Base-by-base conservation (phyloP, 1,140 invertebrate species). In the Drosophila sturtevanti region DNA sequence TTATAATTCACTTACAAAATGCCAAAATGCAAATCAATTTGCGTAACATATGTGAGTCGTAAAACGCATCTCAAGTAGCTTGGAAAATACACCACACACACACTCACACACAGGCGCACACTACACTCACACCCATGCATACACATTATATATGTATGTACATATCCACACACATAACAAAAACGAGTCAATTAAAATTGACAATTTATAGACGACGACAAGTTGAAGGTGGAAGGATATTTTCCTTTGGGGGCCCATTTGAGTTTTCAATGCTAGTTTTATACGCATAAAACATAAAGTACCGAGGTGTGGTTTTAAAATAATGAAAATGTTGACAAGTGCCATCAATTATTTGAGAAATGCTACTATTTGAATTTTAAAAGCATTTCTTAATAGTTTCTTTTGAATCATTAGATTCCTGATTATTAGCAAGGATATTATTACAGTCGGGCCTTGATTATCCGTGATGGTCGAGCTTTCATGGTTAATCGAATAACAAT, bases 181-280 rank as follows among this genome's bases (percentile, higher is more conserved):
- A 64, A 76, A 34, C 54, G 70, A 77, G 75, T 77, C 73, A 77
- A 77, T 77, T 77, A 71, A 71, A 77, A 77, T 77, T 61, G 67
- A 58, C 73, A 66, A 52, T 77, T 63, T 71, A 63, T 55, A 71
- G 16, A 48, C 18, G 41, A 21, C 16, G 41, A 48, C 41, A 48
- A 48, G 16, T 16, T 21, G 18, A 21, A 48, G 18, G 10, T 10
- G 16, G 9, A 18, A 21, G 7, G 16, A 48, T 48, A 48, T 18
- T 21, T 21, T 9, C 41, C 11, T 48, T 48, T 48, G 21, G 16
- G 16, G 16, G 18, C 16, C 41, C 16, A 48, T 48, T 64, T 56
- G 59, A 56, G 51, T 75, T 70, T 70, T 51, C 67, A 61, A 51
- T 77, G 63, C 60, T 18, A 59, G 54, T 68, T 24, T 52, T 16